phyloP scores from a whole-genome alignment of 2,888 invertebrate genomes.

The Papilio elwesi region DNA sequence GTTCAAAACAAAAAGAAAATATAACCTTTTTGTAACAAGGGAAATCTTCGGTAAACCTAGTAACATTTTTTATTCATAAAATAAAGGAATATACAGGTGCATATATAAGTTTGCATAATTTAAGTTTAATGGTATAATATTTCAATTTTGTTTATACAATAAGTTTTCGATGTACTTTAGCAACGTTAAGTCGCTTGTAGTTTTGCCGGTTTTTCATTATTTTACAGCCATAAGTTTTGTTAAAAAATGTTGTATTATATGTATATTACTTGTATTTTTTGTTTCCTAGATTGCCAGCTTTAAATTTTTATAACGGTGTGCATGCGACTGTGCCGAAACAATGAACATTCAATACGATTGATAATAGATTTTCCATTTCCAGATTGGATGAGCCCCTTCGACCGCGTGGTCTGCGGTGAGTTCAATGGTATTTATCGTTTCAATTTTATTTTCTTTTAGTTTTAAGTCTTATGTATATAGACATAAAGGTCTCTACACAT shows the following conservation, averaged over 20 bases:
- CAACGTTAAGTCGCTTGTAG: too few species aligned
- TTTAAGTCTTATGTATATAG: constrained; percentile 70
- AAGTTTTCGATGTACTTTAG: too few species aligned
- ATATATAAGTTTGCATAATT: too few species aligned
- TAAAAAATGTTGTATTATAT: neutral
- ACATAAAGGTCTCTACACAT: constrained; percentile 37
- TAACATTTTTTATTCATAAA: too few species aligned
- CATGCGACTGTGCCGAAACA: constrained; percentile 70
- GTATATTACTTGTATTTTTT: neutral
- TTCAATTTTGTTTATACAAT: too few species aligned
- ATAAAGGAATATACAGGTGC: too few species aligned
- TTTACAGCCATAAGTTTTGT: too few species aligned
- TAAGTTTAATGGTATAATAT: too few species aligned
- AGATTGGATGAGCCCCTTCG: constrained; percentile 98
- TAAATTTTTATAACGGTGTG: constrained; percentile 49
- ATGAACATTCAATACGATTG: constrained; percentile 83
- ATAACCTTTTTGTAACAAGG: too few species aligned
- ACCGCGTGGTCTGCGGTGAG: constrained; percentile 97
- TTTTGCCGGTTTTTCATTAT: too few species aligned
- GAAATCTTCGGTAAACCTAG: too few species aligned
- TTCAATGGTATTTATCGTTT: constrained; percentile 92
- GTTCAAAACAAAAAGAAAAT: too few species aligned
- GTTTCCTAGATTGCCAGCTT: neutral
- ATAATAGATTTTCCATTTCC: constrained; percentile 87
- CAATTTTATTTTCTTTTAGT: constrained; percentile 85